These are phyloP conservation scores for Ephydatia muelleri DNA, from an alignment of 37 sponge, comb jelly and placozoan species.

Conservation along the genomic window DNA sequence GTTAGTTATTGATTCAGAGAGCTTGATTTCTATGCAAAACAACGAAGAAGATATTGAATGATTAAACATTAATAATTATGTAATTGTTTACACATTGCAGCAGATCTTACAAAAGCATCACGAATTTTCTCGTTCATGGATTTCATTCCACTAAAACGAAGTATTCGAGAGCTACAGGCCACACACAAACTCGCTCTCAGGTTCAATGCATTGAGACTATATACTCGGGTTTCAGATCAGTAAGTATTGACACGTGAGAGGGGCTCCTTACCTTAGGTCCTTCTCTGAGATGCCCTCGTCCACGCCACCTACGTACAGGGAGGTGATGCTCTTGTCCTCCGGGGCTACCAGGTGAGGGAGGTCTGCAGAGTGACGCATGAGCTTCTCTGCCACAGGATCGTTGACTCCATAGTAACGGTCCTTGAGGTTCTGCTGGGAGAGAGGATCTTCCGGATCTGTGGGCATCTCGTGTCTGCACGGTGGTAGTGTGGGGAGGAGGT, in stretches of 20 bases:
- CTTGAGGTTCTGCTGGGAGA: slow-evolving; percentile 94
- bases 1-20: no score
- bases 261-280: slow-evolving; percentile 68
- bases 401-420: slow-evolving; percentile 95
- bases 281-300: slow-evolving; percentile 73
- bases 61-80: no score
- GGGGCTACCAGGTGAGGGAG: slow-evolving; percentile 82
- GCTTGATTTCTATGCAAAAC: no score
- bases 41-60: no score
- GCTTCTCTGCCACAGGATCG: slow-evolving; percentile 98
- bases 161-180: no score
- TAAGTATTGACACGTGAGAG: no score
- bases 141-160: background rate
- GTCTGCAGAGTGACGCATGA: slow-evolving; percentile 64
- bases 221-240: no score
- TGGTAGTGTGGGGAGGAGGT: background rate
- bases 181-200: no score
- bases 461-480: slow-evolving; percentile 94
- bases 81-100: background rate
- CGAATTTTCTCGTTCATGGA: background rate
- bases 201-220: no score
- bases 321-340: slow-evolving; percentile 84
- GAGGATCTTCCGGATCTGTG: slow-evolving; percentile 93
- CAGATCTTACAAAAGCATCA: background rate
- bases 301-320: slow-evolving; percentile 91